Evolutionary conservation across 2,113 vertebrate species (phyloP), one percentile per base, ranked within the genome.

Genomic region (Halcyon senegalensis): DNA sequence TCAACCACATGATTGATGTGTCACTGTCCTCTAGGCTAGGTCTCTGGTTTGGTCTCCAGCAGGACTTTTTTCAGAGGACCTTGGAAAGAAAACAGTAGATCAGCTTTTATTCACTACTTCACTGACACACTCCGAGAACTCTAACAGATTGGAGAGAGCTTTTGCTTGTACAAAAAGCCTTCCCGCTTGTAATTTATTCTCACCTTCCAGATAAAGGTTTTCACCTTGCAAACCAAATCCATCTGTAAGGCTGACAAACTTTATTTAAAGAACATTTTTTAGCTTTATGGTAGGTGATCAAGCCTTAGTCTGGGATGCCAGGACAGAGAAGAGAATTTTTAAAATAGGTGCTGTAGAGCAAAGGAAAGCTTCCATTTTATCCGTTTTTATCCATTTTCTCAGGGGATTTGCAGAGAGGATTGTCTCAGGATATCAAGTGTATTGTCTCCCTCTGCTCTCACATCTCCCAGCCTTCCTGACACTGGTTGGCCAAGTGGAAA

Each of bases 321-420:
- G 72, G 50, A 60, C 30, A 74, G 59, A 66, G 48, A 69, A 48
- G 23, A 44, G 53, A 92, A 37, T 56, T 75, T 60, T 64, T 28
- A 12, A 24, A 51, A 39, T 5, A 20, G 90, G 92, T 94, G 84
- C 92, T 95, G 84, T 17, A 50, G n/a, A 50, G 35, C 23, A 62
- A 66, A 84, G 44, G 21, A 7, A 70, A 39, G 55, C 13, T 50
- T 59, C 73, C 60, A 7, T 41, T 77, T 72, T 7, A 10, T n/a
- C 64, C 1, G 1, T 39, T 37, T n/a, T 62, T n/a, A 62, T 62
- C 35, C 62, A 25, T 84, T 94, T 93, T 70, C 94, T 97, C 95
- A 96, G 96, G 96, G 94, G 82, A 94, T 95, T 66, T 23, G 50
- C 68, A 11, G 72, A 83, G 60, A 63, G 68, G 85, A 28, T 30